These are phyloP conservation scores for Corythornis leucogaster DNA, from an alignment of 2,797 vertebrate genomes.

Conservation along the genomic window DNA sequence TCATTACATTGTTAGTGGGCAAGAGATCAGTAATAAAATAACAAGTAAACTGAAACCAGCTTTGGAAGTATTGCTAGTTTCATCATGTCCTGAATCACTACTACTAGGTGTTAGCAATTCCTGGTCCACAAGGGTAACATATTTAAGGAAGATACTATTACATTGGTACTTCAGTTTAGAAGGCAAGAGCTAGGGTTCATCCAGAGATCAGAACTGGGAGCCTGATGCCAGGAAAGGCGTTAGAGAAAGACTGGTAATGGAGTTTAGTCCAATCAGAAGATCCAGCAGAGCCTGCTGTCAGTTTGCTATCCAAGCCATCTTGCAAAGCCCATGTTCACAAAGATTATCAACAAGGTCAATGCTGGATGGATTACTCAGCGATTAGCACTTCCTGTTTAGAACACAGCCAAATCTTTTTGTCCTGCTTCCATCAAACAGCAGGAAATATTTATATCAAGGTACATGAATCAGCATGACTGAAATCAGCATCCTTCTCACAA, in stretches of 20 bases:
- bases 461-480: constrained; percentile 34
- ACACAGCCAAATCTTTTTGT: constrained; percentile 17
- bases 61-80: neutral
- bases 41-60: neutral
- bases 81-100: neutral
- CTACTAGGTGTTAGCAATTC: neutral
- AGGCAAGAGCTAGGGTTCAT: neutral
- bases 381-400: constrained; percentile 39
- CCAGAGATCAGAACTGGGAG: neutral
- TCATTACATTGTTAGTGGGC: neutral
- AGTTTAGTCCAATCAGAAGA: neutral
- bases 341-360: neutral
- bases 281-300: neutral
- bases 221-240: neutral
- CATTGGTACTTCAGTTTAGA: neutral
- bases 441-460: constrained; percentile 18
- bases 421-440: constrained; percentile 40
- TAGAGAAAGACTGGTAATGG: neutral
- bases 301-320: neutral
- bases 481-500: constrained; percentile 28
- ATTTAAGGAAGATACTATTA: neutral
- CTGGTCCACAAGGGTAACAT: neutral
- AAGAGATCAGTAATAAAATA: neutral
- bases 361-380: neutral
- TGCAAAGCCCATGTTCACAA: neutral